These are phyloP conservation scores for Pollenia amentaria DNA, from an alignment of 2,888 invertebrate genomes.

Conservation along the genomic window DNA sequence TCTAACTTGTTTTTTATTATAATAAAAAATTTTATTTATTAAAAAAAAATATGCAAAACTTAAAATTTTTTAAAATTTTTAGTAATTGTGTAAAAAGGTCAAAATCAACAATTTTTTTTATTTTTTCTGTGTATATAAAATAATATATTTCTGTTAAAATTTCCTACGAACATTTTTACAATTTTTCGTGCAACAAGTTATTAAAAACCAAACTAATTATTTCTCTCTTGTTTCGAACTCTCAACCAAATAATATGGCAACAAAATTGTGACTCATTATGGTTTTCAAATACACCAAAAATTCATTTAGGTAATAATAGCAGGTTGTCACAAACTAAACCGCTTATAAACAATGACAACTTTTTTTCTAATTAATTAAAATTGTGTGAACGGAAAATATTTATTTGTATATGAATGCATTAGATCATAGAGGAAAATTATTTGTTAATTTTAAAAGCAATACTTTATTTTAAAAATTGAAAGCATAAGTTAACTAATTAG, in stretches of 20 bases:
- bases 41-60: too few relatives aligned
- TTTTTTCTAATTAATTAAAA: constrained; percentile 30
- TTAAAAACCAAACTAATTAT: neutral
- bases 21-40: too few relatives aligned
- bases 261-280: constrained; percentile 24
- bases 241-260: neutral
- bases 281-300: constrained; percentile 48
- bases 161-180: too few relatives aligned
- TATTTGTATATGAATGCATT: neutral
- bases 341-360: constrained; percentile 3
- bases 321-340: constrained; percentile 51
- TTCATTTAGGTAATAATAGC: constrained; percentile 50
- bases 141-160: too few relatives aligned
- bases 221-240: neutral
- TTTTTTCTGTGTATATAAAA: too few relatives aligned
- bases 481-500: constrained; percentile 31
- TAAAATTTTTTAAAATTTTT: too few relatives aligned
- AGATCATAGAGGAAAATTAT: neutral
- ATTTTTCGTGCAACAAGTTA: constrained; percentile 6
- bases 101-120: too few relatives aligned
- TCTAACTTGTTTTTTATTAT: too few relatives aligned
- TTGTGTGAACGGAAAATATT: neutral
- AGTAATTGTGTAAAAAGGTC: too few relatives aligned
- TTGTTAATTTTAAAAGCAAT: neutral
- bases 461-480: neutral